A percentile compares a stretch with the other conserved stretches of the same genome.
These are phyloP conservation scores for Yponomeuta plumbellus DNA, from an alignment of 2,888 invertebrate species.

Conservation along the genomic window DNA sequence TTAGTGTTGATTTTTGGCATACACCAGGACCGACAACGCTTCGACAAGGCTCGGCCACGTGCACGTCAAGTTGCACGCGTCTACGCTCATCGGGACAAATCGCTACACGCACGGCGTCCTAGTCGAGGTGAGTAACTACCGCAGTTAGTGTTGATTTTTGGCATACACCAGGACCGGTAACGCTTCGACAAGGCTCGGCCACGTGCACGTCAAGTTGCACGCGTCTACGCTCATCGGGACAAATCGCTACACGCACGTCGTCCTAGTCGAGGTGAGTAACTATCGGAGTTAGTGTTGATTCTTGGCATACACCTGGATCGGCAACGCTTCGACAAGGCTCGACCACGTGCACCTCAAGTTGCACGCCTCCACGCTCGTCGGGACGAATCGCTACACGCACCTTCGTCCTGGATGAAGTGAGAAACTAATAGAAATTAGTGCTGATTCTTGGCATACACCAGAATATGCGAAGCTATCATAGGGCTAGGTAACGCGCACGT, in stretches of 20 bases:
- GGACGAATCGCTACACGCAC: constrained; percentile 87
- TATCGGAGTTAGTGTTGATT: too few relatives aligned
- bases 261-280: constrained; percentile 36
- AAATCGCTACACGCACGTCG: constrained; percentile 79
- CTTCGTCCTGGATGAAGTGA: constrained; percentile 68
- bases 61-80: constrained; percentile 84
- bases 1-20: constrained; percentile 96
- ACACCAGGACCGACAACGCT: constrained; percentile 86
- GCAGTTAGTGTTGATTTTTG: too few relatives aligned
- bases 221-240: constrained; percentile 86
- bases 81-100: constrained; percentile 84
- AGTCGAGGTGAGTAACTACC: constrained; percentile 29
- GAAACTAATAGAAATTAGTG: constrained; percentile 81
- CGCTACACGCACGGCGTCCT: constrained; percentile 77
- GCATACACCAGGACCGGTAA: too few relatives aligned
- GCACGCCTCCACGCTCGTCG: constrained; percentile 85
- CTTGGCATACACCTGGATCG: too few relatives aligned
- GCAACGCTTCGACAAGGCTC: constrained; percentile 86
- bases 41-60: constrained; percentile 88
- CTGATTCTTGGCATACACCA: constrained; percentile 93
- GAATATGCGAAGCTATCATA: constrained; percentile 85
- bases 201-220: constrained; percentile 84
- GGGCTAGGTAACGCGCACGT: constrained; percentile 87
- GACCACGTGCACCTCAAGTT: constrained; percentile 85
- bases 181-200: too few relatives aligned